Evolutionary conservation across 2,797 vertebrate species (phyloP).

Genomic region (Agapornis canus): DNA sequence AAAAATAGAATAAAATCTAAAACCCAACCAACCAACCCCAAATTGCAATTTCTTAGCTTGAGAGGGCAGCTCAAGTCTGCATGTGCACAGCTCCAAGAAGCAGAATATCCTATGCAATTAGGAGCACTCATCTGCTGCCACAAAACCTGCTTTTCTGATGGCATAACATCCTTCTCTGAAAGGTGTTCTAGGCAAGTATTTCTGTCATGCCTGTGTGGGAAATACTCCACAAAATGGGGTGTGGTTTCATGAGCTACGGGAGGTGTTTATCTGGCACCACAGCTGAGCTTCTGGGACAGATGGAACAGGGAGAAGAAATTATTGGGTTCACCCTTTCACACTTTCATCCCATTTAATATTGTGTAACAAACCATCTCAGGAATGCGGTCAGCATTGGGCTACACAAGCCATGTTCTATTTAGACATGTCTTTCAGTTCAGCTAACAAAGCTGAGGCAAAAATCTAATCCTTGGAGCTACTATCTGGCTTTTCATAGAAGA

Average conservation of each 20-base stretch:
- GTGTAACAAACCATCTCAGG: not conserved
- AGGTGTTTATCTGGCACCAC: not conserved
- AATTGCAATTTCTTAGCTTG: not conserved
- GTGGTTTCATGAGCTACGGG: not conserved
- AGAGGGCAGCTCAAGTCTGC: not conserved
- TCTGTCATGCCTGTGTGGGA: not conserved
- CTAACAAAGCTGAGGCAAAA: not conserved
- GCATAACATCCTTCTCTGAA: not conserved
- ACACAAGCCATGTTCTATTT: not conserved
- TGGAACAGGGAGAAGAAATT: not conserved
- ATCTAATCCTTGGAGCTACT: not conserved
- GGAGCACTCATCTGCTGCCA: not conserved
- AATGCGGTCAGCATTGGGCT: not conserved
- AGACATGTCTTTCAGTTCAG: not conserved
- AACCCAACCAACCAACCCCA: not conserved
- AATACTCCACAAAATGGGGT: not conserved
- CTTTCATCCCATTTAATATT: not conserved
- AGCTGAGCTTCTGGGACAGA: not conserved
- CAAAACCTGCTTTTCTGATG: not conserved
- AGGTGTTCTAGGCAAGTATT: not conserved
- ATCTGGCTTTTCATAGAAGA: not conserved
- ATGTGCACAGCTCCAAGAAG: not conserved
- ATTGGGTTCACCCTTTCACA: not conserved
- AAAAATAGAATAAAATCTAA: not conserved
- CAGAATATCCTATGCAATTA: not conserved